Evolutionary conservation across 1,140 invertebrate species (phyloP).

Genomic region (Linepithema humile): DNA sequence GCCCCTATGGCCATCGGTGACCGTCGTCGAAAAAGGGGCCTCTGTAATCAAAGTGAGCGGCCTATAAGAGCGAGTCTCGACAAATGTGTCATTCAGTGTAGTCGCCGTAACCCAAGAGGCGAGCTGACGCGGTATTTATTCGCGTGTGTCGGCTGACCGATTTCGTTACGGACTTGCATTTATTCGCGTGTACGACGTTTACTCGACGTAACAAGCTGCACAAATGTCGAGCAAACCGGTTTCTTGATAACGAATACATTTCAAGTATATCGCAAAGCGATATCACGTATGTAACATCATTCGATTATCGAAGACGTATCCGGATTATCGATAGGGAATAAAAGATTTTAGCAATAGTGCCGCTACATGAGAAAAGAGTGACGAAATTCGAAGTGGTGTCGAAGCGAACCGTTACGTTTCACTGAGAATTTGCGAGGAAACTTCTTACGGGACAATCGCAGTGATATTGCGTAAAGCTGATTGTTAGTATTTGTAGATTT

Average conservation of each 20-base stretch:
- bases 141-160: neutral
- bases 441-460: too few relatives aligned
- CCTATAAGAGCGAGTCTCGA: constrained; percentile 71
- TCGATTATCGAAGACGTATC: neutral
- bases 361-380: neutral
- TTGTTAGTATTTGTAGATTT: neutral
- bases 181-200: neutral
- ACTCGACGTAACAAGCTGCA: neutral
- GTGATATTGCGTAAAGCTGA: neutral
- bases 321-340: neutral
- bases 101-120: constrained; percentile 56
- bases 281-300: neutral
- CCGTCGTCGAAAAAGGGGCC: constrained; percentile 58
- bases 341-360: neutral
- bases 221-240: neutral
- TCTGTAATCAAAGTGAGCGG: constrained; percentile 73
- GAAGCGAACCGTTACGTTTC: neutral
- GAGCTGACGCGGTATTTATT: neutral
- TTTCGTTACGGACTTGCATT: neutral
- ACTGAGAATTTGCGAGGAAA: neutral
- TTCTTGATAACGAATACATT: neutral
- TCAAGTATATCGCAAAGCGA: neutral
- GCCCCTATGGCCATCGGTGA: neutral
- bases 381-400: neutral
- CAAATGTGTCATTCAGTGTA: constrained; percentile 70